Evolutionary conservation across 2,888 invertebrate species (phyloP).

Genomic region (Agrenia bidenticulata): DNA sequence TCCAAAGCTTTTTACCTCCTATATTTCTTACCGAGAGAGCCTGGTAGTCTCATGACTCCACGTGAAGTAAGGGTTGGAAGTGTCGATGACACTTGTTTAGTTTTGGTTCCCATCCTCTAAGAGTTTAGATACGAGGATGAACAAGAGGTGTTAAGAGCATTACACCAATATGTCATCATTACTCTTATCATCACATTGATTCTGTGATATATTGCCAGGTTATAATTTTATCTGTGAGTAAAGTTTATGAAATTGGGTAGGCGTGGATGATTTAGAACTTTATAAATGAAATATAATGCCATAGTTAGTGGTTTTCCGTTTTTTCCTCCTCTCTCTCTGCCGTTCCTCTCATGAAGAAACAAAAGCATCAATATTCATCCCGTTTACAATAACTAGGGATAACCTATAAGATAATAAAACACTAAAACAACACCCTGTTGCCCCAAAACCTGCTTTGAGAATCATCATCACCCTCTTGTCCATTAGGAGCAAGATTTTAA

Average conservation of each 20-base stretch:
- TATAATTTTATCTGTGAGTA: not conserved
- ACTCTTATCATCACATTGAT: too few relatives aligned
- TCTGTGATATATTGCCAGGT: not conserved
- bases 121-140: too few relatives aligned
- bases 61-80: too few relatives aligned
- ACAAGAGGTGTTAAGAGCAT: too few relatives aligned
- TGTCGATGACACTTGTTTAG: too few relatives aligned
- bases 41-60: too few relatives aligned
- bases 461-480: not conserved
- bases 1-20: too few relatives aligned
- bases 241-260: not conserved
- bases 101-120: too few relatives aligned
- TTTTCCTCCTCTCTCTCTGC: not conserved
- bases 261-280: not conserved
- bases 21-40: too few relatives aligned
- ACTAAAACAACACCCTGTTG: not conserved
- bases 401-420: not conserved
- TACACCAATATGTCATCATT: too few relatives aligned
- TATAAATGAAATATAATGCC: not conserved
- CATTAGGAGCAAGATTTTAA: not conserved
- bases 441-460: slow-evolving; percentile 2
- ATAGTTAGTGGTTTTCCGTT: not conserved
- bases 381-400: not conserved
- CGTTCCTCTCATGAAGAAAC: not conserved
- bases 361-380: slow-evolving; percentile 7